Conservation (phyloP, 2,888 invertebrate species). For the Spilosoma lubricipeda region DNA sequence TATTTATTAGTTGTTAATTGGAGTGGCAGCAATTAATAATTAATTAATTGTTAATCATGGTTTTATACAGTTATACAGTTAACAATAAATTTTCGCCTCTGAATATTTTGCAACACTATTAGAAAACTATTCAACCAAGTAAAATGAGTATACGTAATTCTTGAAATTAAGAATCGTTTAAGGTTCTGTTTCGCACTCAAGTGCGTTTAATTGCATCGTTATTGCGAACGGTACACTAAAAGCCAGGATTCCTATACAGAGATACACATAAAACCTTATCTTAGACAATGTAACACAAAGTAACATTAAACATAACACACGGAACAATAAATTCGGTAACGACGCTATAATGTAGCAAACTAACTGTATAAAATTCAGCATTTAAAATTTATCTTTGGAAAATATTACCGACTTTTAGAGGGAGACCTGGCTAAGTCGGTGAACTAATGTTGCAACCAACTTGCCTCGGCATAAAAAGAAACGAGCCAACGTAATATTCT, state of each 20-base stretch:
- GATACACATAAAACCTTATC: slow-evolving; percentile 49
- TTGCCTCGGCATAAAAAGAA: slow-evolving; percentile 69
- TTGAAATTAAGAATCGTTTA: slow-evolving; percentile 37
- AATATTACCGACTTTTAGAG: slow-evolving; percentile 76
- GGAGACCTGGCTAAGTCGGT: slow-evolving; percentile 68
- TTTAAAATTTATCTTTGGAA: slow-evolving; percentile 81
- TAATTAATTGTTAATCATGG: no score
- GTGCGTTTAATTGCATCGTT: slow-evolving; percentile 53
- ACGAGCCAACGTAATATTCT: slow-evolving; percentile 64
- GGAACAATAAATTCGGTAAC: slow-evolving; percentile 69
- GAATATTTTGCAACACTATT: slow-evolving; percentile 1
- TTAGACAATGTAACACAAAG: slow-evolving; percentile 45
- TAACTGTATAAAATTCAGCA: slow-evolving; percentile 74
- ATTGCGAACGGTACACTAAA: slow-evolving; percentile 41
- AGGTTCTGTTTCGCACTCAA: slow-evolving; percentile 42
- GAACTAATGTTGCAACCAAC: slow-evolving; percentile 74
- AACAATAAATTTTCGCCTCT: slow-evolving; percentile 1
- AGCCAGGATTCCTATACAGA: slow-evolving; percentile 39
- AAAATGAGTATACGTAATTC: slow-evolving; percentile 8
- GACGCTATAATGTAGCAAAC: slow-evolving; percentile 74
- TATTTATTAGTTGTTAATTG: no score
- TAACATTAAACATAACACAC: slow-evolving; percentile 62
- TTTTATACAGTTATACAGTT: no score
- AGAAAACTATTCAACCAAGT: slow-evolving; percentile 15
- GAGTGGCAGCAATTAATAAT: no score